Evolutionary conservation across 2,113 vertebrate genomes (phyloP), one percentile per base, ranked within the genome.

Genomic region (Cervus canadensis): DNA sequence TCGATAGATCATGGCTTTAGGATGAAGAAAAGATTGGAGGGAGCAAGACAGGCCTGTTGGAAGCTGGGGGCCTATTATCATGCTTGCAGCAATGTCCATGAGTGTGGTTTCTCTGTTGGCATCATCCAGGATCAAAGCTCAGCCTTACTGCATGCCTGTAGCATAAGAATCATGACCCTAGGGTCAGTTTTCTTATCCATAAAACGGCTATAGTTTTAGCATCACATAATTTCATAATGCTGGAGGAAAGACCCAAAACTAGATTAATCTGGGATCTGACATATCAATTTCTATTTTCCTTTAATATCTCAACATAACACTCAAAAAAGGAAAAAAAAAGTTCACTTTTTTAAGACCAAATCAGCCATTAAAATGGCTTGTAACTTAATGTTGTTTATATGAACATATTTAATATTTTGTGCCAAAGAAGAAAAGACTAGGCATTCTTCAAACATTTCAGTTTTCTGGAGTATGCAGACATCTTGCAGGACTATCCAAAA

Each of bases 371-470:
- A 57, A 16, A 59, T 62, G 19, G 33, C 3, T 40, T 89, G 6
- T 76, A 30, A 87, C 8, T 64, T 83, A 45, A 50, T 50, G 88
- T 54, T 85, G 25, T 36, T 93, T 82, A 36, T 45, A 60, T 45
- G 6, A 62, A 89, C 86, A 45, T 62, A 36, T 96, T 93, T 95
- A 87, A 45, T 64, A 45, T 96, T 96, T 95, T 74, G 4, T 33
- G 5, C 10, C 48, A 87, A 87, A 94, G 15, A 76, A 83, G 43
- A 84, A 57, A n/a, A 59, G 48, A 62, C 6, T 79, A 87, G 13
- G 8, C 43, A 67, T 92, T 64, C 57, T 14, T 57, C 50, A 78
- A 87, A 25, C 30, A 67, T 83, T 84, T 76, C 25, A 62, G 11
- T 28, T 71, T 97, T 59, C 45, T 14, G 36, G 54, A 14, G 10